A percentile compares a stretch with the other conserved stretches of the same genome.
These are phyloP conservation scores for Idaea aversata DNA, from an alignment of 2,888 invertebrate species.

Conservation along the genomic window DNA sequence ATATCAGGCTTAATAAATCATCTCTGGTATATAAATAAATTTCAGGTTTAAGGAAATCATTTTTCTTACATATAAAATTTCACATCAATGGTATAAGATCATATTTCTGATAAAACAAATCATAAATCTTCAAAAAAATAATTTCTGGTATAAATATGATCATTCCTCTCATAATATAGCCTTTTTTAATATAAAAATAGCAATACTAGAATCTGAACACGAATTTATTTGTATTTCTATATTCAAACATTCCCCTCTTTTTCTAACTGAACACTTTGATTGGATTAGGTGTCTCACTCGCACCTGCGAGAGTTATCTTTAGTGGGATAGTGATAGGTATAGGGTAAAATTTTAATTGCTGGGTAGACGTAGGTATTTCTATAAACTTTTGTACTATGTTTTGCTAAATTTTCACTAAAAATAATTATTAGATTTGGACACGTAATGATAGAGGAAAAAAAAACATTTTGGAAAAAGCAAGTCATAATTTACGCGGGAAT, in stretches of 20 bases:
- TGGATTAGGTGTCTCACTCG: slow-evolving; percentile 59
- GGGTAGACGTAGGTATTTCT: slow-evolving; percentile 78
- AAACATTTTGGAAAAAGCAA: slow-evolving; percentile 57
- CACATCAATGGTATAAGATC: not conserved
- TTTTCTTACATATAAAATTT: not conserved
- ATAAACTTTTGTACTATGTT: slow-evolving; percentile 80
- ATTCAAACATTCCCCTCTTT: slow-evolving; percentile 25
- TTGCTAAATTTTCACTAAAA: slow-evolving; percentile 80
- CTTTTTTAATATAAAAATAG: slow-evolving; percentile 5
- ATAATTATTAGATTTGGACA: slow-evolving; percentile 69
- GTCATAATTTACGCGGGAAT: slow-evolving; percentile 48
- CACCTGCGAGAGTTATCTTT: slow-evolving; percentile 51
- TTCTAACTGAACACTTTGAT: slow-evolving; percentile 51
- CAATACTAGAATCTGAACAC: slow-evolving; percentile 15
- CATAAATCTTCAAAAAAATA: not conserved
- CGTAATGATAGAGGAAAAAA: slow-evolving; percentile 60
- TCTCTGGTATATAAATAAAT: not conserved
- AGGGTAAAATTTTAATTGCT: slow-evolving; percentile 73
- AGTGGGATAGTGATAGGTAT: slow-evolving; percentile 76
- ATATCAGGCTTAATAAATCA: not conserved
- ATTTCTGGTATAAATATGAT: not conserved
- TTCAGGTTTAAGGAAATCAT: not conserved
- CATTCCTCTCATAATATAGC: not conserved
- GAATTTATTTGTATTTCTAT: slow-evolving; percentile 27
- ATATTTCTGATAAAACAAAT: not conserved